These are phyloP conservation scores for Macrochelys suwanniensis DNA, from an alignment of 2,797 vertebrate species.

Conservation along the genomic window DNA sequence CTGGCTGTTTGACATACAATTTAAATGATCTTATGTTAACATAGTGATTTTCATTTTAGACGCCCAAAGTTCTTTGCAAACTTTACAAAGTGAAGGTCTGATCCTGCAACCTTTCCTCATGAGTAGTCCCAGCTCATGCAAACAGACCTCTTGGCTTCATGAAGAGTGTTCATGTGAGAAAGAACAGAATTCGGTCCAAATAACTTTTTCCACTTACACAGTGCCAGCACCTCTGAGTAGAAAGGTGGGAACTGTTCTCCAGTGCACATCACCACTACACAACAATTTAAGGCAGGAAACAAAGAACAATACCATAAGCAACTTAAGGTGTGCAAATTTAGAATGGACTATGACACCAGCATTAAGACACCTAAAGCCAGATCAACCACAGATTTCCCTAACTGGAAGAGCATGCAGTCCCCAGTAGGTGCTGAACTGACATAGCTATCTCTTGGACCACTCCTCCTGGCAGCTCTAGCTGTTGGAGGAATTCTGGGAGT, in stretches of 20 bases:
- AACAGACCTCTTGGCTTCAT: neutral
- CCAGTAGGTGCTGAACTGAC: neutral
- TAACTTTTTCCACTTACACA: neutral
- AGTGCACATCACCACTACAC: neutral
- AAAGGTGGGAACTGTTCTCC: neutral
- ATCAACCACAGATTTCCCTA: neutral
- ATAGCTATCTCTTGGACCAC: neutral
- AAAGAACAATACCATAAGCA: neutral
- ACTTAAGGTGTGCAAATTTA: neutral
- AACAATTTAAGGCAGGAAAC: neutral
- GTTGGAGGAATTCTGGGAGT: neutral
- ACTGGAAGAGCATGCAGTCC: neutral
- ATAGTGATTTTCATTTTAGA: neutral
- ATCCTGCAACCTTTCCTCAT: neutral
- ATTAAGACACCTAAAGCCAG: neutral
- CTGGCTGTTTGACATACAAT: conserved; percentile 40
- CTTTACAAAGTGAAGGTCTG: conserved; percentile 52
- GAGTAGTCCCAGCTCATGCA: neutral
- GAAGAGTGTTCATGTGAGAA: neutral
- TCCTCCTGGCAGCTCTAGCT: neutral
- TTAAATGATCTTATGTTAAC: conserved; percentile 49
- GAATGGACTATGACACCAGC: neutral
- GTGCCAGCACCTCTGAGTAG: neutral
- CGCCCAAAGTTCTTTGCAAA: conserved; percentile 49
- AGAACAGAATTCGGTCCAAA: neutral